phyloP scores from a whole-genome alignment of 1,140 invertebrate genomes.

The Brachionus paranguensis region DNA sequence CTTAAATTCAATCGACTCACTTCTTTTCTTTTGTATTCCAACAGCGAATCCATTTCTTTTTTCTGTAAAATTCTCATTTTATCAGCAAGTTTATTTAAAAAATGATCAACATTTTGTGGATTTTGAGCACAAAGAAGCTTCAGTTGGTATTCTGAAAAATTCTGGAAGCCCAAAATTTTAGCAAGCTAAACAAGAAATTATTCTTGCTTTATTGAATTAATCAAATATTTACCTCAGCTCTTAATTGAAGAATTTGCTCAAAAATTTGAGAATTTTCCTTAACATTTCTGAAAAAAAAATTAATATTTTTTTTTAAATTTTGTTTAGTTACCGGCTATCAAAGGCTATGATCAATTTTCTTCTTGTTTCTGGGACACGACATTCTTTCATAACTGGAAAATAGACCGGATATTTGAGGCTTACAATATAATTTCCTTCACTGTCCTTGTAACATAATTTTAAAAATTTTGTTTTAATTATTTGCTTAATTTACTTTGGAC shows the following conservation, averaged over 20 bases:
- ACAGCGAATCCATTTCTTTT: conserved; percentile 54
- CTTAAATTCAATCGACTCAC: conserved; percentile 42
- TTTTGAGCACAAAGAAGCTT: conserved; percentile 60
- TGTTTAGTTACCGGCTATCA: conserved; percentile 45
- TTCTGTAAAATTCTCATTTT: conserved; percentile 57
- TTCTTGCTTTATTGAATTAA: neutral
- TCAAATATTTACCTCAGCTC: conserved; percentile 51
- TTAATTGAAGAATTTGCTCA: conserved; percentile 57
- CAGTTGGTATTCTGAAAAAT: conserved; percentile 57
- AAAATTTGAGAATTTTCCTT: conserved; percentile 58
- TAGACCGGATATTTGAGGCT: conserved; percentile 60
- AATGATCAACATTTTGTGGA: conserved; percentile 55
- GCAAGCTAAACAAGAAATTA: conserved; percentile 50
- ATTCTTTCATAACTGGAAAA: conserved; percentile 59
- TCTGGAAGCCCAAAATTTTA: conserved; percentile 56
- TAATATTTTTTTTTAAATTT: neutral
- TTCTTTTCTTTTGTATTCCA: conserved; percentile 58
- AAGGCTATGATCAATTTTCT: conserved; percentile 56
- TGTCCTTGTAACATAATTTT: conserved; percentile 45
- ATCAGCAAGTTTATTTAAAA: conserved; percentile 53
- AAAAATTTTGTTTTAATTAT: conserved; percentile 38
- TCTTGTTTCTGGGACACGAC: conserved; percentile 55
- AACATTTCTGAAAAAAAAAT: conserved; percentile 51
- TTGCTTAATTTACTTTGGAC: neutral
- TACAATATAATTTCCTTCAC: conserved; percentile 55